These are phyloP conservation scores for Aplocera efformata DNA, from an alignment of 2,888 invertebrate species.

Conservation along the genomic window DNA sequence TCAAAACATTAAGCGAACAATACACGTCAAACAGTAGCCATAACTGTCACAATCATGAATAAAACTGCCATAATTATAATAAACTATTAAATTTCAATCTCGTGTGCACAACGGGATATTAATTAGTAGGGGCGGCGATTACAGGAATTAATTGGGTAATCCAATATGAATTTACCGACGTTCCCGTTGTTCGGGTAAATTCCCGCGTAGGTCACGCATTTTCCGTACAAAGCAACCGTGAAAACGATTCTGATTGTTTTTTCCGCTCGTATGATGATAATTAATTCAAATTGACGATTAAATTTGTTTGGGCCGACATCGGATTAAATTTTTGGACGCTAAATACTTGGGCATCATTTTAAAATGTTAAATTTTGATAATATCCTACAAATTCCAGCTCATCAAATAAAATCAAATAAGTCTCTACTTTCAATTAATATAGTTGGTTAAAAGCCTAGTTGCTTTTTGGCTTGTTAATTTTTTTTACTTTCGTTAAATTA, in stretches of 20 bases:
- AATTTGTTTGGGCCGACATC: conserved; percentile 15
- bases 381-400: too few species aligned
- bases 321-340: conserved; percentile 10
- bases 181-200: conserved; percentile 10
- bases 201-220: background rate
- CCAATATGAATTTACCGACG: conserved; percentile 63
- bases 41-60: conserved; percentile 8
- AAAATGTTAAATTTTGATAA: too few species aligned
- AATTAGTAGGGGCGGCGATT: conserved; percentile 64
- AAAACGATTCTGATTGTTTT: conserved; percentile 23
- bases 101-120: conserved; percentile 41
- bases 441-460: too few species aligned
- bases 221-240: conserved; percentile 6
- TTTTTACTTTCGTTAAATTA: too few species aligned
- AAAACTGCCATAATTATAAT: conserved; percentile 37
- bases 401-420: too few species aligned
- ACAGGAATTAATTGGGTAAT: conserved; percentile 71
- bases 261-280: conserved; percentile 20
- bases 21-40: background rate
- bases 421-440: too few species aligned
- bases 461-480: too few species aligned
- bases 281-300: conserved; percentile 25
- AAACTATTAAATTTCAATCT: conserved; percentile 68
- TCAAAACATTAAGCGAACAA: too few species aligned
- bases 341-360: conserved; percentile 7